phyloP scores from a whole-genome alignment of 2,113 vertebrate genomes.

The Struthio camelus region DNA sequence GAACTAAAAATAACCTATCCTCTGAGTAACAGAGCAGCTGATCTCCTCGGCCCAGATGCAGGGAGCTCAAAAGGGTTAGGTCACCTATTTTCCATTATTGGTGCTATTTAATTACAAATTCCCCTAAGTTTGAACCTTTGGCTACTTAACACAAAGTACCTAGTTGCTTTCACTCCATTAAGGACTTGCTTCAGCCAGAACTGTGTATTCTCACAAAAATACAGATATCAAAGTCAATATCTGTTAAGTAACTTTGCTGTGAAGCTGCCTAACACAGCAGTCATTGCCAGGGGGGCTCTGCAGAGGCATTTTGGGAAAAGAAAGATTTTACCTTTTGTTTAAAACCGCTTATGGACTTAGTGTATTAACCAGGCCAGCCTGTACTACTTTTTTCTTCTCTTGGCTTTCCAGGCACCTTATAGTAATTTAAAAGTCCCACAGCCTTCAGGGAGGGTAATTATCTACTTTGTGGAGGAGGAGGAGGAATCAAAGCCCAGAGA shows the following conservation, averaged over 20 bases:
- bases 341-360: accelerated
- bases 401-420: not conserved
- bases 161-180: not conserved
- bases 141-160: not conserved
- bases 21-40: not conserved
- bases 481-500: not conserved
- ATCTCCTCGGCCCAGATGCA: not conserved
- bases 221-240: too few species aligned
- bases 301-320: not conserved
- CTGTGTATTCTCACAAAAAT: not conserved
- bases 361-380: not conserved
- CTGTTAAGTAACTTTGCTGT: not conserved
- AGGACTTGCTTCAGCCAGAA: not conserved
- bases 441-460: not conserved
- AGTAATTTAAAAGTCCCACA: not conserved
- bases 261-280: not conserved
- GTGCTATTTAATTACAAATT: not conserved
- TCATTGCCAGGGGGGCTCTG: not conserved
- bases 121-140: not conserved
- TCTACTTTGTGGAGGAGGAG: not conserved
- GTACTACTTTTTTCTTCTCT: not conserved
- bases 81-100: not conserved
- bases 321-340: not conserved
- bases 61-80: not conserved
- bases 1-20: slow-evolving; percentile 1